Conservation (phyloP, 2,888 invertebrate genomes). For the Tryphoninae sp. region DNA sequence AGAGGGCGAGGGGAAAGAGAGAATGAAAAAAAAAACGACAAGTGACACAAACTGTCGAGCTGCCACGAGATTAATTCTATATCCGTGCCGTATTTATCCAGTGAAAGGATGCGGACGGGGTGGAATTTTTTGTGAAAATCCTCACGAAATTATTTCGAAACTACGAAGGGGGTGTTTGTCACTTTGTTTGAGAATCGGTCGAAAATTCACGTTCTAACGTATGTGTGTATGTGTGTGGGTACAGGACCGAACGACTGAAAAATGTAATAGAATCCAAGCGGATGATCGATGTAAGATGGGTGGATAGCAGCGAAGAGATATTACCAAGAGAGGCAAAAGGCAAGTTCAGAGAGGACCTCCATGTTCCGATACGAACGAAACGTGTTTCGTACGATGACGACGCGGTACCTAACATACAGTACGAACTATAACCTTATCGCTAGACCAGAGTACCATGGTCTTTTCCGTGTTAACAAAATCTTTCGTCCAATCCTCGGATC, state of each 20-base stretch:
- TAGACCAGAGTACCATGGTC: too few species aligned
- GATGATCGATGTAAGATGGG: slow-evolving; percentile 79
- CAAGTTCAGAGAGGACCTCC: slow-evolving; percentile 62
- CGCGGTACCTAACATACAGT: background rate
- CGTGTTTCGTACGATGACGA: slow-evolving; percentile 66
- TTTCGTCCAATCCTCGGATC: too few species aligned
- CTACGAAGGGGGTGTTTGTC: background rate
- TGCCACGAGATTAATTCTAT: slow-evolving; percentile 36
- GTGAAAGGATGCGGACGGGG: background rate
- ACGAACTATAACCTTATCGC: background rate
- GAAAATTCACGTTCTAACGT: slow-evolving; percentile 14
- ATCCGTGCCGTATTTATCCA: slow-evolving; percentile 27
- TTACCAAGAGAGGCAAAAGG: slow-evolving; percentile 65
- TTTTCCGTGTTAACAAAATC: too few species aligned
- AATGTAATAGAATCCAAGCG: slow-evolving; percentile 74
- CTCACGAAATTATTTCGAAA: background rate
- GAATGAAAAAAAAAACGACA: slow-evolving; percentile 1
- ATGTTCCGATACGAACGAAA: slow-evolving; percentile 66
- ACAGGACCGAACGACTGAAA: slow-evolving; percentile 66
- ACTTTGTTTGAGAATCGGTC: background rate
- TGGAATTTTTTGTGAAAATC: background rate
- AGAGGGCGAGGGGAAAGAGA: slow-evolving; percentile 15
- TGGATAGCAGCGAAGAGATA: slow-evolving; percentile 70
- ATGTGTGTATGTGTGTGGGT: background rate
- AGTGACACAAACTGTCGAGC: slow-evolving; percentile 5